These are phyloP conservation scores for Platanista minor DNA, from an alignment of 2,113 vertebrate species.

Conservation along the genomic window DNA sequence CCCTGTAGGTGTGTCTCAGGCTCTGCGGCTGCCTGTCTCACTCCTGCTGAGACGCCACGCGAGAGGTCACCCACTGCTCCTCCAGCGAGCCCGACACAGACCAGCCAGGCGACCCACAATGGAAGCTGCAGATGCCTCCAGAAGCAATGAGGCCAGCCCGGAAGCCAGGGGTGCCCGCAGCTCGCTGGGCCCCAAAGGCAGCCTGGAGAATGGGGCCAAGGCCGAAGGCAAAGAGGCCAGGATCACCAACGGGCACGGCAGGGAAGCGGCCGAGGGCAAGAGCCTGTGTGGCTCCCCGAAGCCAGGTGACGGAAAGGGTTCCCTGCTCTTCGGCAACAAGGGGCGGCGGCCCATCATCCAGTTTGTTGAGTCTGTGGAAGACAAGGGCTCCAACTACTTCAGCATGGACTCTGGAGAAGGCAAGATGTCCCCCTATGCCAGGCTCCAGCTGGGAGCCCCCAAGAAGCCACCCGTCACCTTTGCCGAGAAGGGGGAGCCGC, in stretches of 20 bases:
- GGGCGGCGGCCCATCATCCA: constrained; percentile 85
- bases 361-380: constrained; percentile 82
- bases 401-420: constrained; percentile 82
- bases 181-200: background rate
- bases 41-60: background rate
- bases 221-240: constrained; percentile 75
- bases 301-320: constrained; percentile 77
- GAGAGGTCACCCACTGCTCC: background rate
- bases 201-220: constrained; percentile 64
- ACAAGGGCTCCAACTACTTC: constrained; percentile 84
- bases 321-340: constrained; percentile 78
- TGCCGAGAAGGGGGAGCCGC: constrained; percentile 80
- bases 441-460: constrained; percentile 78
- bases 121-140: constrained; percentile 75
- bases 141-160: constrained; percentile 65
- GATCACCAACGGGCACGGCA: constrained; percentile 51
- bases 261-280: constrained; percentile 74
- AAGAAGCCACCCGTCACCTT: constrained; percentile 77
- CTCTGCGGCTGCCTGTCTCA: background rate
- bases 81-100: background rate
- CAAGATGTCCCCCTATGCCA: constrained; percentile 75
- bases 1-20: constrained; percentile 73
- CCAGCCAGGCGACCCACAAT: constrained; percentile 46
- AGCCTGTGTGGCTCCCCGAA: constrained; percentile 66
- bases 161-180: constrained; percentile 77